These are phyloP conservation scores for Stenopsyche tienmushanensis DNA, from an alignment of 1,140 invertebrate genomes.

Conservation along the genomic window DNA sequence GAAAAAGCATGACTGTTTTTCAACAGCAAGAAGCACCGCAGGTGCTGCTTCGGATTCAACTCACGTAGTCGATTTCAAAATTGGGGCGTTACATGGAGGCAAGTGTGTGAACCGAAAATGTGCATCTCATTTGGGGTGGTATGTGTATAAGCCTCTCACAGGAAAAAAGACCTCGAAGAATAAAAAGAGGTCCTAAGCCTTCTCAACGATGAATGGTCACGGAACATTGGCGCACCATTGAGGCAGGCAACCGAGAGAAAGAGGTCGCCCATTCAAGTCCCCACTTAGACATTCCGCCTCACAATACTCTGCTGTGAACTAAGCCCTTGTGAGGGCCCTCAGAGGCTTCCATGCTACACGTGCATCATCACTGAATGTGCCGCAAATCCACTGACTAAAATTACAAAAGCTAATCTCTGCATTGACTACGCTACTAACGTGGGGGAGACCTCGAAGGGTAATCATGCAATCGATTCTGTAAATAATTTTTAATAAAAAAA, in stretches of 20 bases:
- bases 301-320: constrained; percentile 9
- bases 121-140: not conserved
- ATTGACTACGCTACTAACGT: too few species aligned
- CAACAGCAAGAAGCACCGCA: too few species aligned
- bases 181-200: constrained; percentile 21
- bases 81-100: not conserved
- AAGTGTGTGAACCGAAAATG: not conserved
- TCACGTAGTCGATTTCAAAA: too few species aligned
- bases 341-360: not conserved
- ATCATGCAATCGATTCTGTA: too few species aligned
- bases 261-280: constrained; percentile 15
- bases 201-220: constrained; percentile 29
- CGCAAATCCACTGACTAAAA: too few species aligned
- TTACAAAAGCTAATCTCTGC: too few species aligned
- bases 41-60: too few species aligned
- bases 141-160: not conserved
- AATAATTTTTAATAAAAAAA: too few species aligned
- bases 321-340: constrained; percentile 6
- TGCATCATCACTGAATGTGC: not conserved
- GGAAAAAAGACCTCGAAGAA: not conserved
- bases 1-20: too few species aligned
- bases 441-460: too few species aligned
- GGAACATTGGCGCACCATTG: constrained; percentile 28
- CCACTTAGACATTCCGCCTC: constrained; percentile 33
- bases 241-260: not conserved